Percentiles rank a stretch among this genome's conserved stretches.
phyloP scores from a whole-genome alignment of 2,113 vertebrate genomes.

The Sylvietta virens region DNA sequence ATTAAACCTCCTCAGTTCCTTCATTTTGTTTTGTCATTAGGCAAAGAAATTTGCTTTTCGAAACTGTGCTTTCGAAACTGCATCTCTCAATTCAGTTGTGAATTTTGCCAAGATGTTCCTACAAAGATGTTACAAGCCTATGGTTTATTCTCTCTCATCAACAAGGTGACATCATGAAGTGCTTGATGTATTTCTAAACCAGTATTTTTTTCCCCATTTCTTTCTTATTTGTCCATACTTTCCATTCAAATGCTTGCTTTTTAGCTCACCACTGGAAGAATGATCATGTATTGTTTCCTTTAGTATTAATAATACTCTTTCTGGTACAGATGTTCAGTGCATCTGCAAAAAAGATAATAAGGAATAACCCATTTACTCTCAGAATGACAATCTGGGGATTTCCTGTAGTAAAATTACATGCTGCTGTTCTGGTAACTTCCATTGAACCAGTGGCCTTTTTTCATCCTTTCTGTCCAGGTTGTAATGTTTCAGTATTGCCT shows the following conservation, averaged over 20 bases:
- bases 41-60: not conserved
- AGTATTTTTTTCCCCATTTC: accelerated
- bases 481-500: not conserved
- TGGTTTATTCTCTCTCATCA: not conserved
- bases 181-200: not conserved
- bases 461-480: not conserved
- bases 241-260: not conserved
- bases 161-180: not conserved
- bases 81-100: not conserved
- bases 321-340: not conserved
- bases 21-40: not conserved
- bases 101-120: not conserved
- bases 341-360: not conserved
- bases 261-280: not conserved
- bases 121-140: not conserved
- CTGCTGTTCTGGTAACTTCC: not conserved
- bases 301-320: not conserved
- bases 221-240: not conserved
- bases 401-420: not conserved
- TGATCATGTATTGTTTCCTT: not conserved
- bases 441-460: not conserved
- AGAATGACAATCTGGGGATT: conserved; percentile 3
- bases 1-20: not conserved
- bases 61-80: not conserved
- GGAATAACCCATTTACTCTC: not conserved